Percentiles rank a stretch among this genome's conserved stretches.
Evolutionary conservation across 2,113 vertebrate species (phyloP).

Genomic region (Calidris pugnax): DNA sequence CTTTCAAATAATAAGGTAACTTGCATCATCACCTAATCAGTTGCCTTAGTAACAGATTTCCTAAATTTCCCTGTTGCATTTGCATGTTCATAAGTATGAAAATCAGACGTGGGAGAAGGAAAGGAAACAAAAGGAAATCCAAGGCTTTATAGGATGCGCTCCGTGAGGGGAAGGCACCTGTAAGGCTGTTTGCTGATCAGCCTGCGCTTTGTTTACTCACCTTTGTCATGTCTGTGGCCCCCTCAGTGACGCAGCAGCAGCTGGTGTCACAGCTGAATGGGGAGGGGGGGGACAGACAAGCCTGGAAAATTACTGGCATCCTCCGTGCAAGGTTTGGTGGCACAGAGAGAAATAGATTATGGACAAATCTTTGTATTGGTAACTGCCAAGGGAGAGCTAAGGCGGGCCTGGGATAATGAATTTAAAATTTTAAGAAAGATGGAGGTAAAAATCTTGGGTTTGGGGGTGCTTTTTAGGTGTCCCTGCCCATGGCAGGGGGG

Average conservation of each 20-base stretch:
- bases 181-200: not conserved
- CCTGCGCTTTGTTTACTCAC: not conserved
- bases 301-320: slow-evolving; percentile 52
- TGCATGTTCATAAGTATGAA: slow-evolving; percentile 56
- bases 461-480: not conserved
- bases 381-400: not conserved
- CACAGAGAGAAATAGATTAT: not conserved
- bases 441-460: not conserved
- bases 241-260: not conserved
- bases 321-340: not conserved
- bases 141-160: not conserved
- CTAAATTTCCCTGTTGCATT: slow-evolving; percentile 68
- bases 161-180: not conserved
- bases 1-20: slow-evolving; percentile 66
- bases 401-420: not conserved
- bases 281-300: not conserved
- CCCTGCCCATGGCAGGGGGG: not conserved
- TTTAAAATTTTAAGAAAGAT: not conserved
- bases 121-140: slow-evolving; percentile 20
- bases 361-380: not conserved
- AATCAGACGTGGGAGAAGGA: slow-evolving; percentile 26
- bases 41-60: slow-evolving; percentile 77
- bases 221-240: not conserved
- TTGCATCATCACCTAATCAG: slow-evolving; percentile 72
- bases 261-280: not conserved